Percentiles rank a stretch among this genome's conserved stretches.
Evolutionary conservation across 2,113 vertebrate genomes (phyloP).

Genomic region (Colinus virginianus): DNA sequence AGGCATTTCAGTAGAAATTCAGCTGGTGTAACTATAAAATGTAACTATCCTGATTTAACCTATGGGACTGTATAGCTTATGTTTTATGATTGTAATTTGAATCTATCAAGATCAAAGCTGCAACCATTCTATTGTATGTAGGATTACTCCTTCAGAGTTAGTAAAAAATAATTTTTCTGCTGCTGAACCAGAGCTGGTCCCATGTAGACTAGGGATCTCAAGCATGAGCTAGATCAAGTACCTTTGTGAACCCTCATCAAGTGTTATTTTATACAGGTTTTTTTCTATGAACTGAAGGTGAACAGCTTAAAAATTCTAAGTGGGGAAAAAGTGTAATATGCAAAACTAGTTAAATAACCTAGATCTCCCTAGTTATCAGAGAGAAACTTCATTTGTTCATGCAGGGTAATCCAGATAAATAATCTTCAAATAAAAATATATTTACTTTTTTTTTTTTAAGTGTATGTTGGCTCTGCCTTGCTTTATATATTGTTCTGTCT

Average conservation of each 20-base stretch:
- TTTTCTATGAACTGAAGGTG: rapidly evolving
- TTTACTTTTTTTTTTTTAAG: background rate
- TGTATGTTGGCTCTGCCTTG: background rate
- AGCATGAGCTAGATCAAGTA: background rate
- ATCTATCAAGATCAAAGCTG: background rate
- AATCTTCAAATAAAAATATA: background rate
- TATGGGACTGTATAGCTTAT: background rate
- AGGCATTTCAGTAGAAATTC: background rate
- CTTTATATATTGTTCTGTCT: background rate
- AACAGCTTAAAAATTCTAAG: background rate
- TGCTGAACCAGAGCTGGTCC: background rate
- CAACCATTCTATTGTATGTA: background rate
- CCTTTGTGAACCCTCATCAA: background rate
- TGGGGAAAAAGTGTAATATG: background rate
- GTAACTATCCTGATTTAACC: background rate
- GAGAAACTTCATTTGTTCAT: rapidly evolving
- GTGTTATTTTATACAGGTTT: background rate
- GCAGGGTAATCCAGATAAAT: background rate
- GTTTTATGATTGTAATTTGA: background rate
- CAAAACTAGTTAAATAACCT: background rate
- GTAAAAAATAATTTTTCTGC: background rate
- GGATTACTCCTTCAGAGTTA: background rate
- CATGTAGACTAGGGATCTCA: background rate
- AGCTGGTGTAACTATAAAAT: background rate
- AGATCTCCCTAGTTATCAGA: background rate